These are phyloP conservation scores for Drosophila trapezifrons DNA, from an alignment of 1,140 invertebrate genomes.

Conservation along the genomic window DNA sequence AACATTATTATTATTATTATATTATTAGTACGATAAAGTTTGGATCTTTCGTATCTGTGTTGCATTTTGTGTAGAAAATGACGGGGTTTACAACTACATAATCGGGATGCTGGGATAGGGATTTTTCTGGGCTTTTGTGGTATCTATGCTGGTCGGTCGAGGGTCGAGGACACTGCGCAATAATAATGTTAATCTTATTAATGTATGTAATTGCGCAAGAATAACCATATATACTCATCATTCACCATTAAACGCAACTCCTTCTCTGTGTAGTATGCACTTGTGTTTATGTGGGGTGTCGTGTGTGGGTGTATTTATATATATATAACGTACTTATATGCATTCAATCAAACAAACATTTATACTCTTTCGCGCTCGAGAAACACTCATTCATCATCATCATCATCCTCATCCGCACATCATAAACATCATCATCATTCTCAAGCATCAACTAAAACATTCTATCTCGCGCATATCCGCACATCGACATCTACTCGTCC, in stretches of 20 bases:
- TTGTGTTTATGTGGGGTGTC: constrained; percentile 27
- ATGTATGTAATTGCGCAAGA: constrained; percentile 71
- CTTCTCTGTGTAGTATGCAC: constrained; percentile 31
- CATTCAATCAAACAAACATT: constrained; percentile 83
- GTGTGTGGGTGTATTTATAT: constrained; percentile 62
- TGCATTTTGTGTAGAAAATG: constrained; percentile 54
- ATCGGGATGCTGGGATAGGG: constrained; percentile 13
- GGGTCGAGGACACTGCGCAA: constrained; percentile 62
- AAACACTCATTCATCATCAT: constrained; percentile 74
- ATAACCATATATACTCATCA: constrained; percentile 47
- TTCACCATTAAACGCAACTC: constrained; percentile 64
- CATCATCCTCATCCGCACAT: constrained; percentile 24
- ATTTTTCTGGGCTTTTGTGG: too few species aligned
- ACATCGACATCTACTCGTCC: constrained; percentile 86
- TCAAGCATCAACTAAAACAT: constrained; percentile 70
- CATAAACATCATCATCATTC: constrained; percentile 39
- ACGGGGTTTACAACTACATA: constrained; percentile 68
- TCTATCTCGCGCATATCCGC: constrained; percentile 18
- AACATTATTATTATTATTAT: constrained; percentile 51
- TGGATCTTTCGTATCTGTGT: constrained; percentile 46
- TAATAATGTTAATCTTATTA: constrained; percentile 80
- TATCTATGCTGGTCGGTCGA: constrained; percentile 11
- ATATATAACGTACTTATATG: constrained; percentile 81
- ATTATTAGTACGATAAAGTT: constrained; percentile 72
- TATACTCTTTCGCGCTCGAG: constrained; percentile 73